Conservation (phyloP, 1,140 invertebrate genomes). For the Hermatobates lingyangjiaoensis region DNA sequence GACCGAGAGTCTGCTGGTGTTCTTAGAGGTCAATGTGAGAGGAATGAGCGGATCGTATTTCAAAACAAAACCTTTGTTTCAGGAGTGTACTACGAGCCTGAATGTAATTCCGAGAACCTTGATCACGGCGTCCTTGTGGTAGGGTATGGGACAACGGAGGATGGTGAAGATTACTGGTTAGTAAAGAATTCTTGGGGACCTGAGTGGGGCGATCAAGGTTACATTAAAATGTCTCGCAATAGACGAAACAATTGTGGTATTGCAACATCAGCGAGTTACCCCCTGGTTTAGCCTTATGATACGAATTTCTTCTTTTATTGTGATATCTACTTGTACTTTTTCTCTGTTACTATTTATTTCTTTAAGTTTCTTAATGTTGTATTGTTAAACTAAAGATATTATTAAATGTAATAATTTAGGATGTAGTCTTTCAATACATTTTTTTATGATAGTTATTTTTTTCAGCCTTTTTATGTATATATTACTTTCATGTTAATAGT, state of each 20-base stretch:
- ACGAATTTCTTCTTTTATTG: neutral
- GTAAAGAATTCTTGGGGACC: slow-evolving; percentile 44
- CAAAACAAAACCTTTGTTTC: slow-evolving; percentile 8
- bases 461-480: no score
- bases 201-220: slow-evolving; percentile 32
- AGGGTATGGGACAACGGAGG: slow-evolving; percentile 50
- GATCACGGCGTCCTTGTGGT: slow-evolving; percentile 79
- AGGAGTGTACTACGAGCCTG: slow-evolving; percentile 37
- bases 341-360: neutral
- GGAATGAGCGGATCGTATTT: no score
- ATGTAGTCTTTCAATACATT: no score
- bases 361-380: neutral
- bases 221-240: slow-evolving; percentile 32
- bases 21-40: no score
- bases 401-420: neutral
- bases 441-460: no score
- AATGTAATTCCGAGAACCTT: slow-evolving; percentile 29
- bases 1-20: no score
- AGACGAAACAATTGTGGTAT: slow-evolving; percentile 35
- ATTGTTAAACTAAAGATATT: neutral
- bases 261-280: slow-evolving; percentile 27
- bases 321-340: neutral
- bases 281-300: slow-evolving; percentile 18
- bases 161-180: slow-evolving; percentile 54
- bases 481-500: no score